Base-by-base conservation (phyloP, 2,797 vertebrate species). In the Manis pentadactyla region DNA sequence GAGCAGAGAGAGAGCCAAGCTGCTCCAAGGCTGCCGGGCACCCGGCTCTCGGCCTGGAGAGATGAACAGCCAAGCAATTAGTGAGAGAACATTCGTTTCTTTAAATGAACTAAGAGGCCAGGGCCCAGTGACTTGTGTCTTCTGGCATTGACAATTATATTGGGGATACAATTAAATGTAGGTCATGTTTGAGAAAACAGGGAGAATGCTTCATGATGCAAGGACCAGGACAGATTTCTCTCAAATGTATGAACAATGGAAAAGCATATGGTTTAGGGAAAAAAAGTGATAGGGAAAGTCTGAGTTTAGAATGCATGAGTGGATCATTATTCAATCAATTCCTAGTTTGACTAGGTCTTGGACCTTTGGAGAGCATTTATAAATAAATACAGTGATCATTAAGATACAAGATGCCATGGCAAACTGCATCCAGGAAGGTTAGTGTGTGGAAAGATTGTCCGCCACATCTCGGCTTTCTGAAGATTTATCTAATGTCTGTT, bases 401-500 rank as follows among this genome's bases (percentile, higher is more conserved):
- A 55, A 25, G 85, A 31, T 3, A 31, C 27, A 49, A 29, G 5
- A 8, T 61, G 4, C 10, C 1, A 1, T 19, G 29, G 31, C 10
- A 53, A 61, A 81, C 19, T 23, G 29, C 15, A 25, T 19, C 75
- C 31, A 11, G 34, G 63, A 63, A 51, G 4, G 18, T 34, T 84
- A 12, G 53, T 49, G 27, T 69, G 46, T 34, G 13, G 84, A 42
- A 75, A 89, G 61, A 37, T 34, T 46, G 34, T 11, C 25, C 8
- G 55, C n/a, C 15, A 14, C 29, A 49, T n/a, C 75, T 53, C 69
- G 68, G 23, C 2, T 81, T 90, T 66, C 15, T 68, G 74, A 74
- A 90, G 89, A 59, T 59, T 73, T 64, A 64, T 59, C 49, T 13
- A 46, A 31, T 39, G 49, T 81, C 92, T 75, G 57, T 93, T 81